Percentiles rank a stretch among this genome's conserved stretches.
These are phyloP conservation scores for Ciona savignyi DNA, from an alignment of 23 tunicate genomes.

Conservation along the genomic window DNA sequence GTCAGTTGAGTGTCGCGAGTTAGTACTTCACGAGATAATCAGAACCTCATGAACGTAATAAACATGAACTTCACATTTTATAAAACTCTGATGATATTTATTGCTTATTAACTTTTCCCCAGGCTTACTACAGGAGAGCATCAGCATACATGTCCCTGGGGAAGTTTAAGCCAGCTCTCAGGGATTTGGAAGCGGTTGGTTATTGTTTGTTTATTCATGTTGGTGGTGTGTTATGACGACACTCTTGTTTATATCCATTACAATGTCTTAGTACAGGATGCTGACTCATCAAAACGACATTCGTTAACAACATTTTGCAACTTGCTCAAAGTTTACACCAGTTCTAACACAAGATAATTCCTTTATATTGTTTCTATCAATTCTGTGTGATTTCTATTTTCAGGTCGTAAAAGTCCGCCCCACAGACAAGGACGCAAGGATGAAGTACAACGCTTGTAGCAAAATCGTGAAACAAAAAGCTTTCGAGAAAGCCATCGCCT, in stretches of 20 bases:
- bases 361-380: no score
- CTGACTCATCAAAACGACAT: no score
- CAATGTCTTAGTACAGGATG: no score
- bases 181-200: conserved; percentile 89
- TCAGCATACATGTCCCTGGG: conserved; percentile 98
- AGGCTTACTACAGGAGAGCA: conserved; percentile 96
- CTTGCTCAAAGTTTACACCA: not conserved
- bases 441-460: conserved; percentile 86
- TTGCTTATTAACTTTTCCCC: not conserved
- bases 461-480: conserved; percentile 97
- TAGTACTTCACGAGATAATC: no score
- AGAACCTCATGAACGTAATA: no score
- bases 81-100: no score
- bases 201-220: not conserved
- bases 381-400: no score
- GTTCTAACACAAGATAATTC: not conserved
- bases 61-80: no score
- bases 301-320: no score
- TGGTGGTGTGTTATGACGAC: not conserved
- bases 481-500: conserved; percentile 94
- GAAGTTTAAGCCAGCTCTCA: conserved; percentile 81
- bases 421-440: conserved; percentile 69
- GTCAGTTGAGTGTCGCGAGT: no score
- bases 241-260: not conserved
- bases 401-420: conserved; percentile 77